Conservation (phyloP, 2,113 vertebrate species). For the Cettia cetti region DNA sequence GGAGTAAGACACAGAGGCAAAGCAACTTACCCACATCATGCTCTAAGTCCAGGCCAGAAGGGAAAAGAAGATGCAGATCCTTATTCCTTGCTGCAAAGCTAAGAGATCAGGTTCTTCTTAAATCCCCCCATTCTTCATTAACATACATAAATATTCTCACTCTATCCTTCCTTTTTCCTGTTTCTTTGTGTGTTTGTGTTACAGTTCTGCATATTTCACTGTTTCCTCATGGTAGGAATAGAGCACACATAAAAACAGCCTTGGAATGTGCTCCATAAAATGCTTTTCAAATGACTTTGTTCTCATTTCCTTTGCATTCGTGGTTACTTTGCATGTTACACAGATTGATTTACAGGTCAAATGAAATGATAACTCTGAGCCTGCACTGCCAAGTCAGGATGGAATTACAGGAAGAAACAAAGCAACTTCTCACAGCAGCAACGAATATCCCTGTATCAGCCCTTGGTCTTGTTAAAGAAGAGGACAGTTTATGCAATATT, state of each 20-base stretch:
- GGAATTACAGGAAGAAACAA: conserved; percentile 7
- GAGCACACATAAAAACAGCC: background rate
- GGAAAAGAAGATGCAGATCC: background rate
- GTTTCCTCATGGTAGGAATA: background rate
- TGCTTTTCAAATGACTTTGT: background rate
- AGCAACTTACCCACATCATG: background rate
- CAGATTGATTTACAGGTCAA: conserved; percentile 2
- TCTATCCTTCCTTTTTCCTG: background rate
- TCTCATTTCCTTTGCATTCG: background rate
- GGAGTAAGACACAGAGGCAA: background rate
- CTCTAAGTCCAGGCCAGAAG: background rate
- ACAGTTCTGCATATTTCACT: background rate
- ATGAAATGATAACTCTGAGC: background rate
- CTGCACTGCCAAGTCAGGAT: background rate
- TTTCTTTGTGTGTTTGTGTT: background rate
- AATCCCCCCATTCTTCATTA: background rate
- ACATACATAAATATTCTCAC: background rate
- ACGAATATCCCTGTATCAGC: background rate
- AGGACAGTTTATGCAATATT: background rate
- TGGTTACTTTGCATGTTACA: background rate
- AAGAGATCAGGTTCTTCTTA: conserved; percentile 6
- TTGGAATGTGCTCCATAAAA: background rate
- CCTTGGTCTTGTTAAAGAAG: background rate
- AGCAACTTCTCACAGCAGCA: background rate
- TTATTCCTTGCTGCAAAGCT: background rate